These are phyloP conservation scores for Nibea albiflora DNA, from an alignment of 2,113 vertebrate genomes.

Conservation along the genomic window DNA sequence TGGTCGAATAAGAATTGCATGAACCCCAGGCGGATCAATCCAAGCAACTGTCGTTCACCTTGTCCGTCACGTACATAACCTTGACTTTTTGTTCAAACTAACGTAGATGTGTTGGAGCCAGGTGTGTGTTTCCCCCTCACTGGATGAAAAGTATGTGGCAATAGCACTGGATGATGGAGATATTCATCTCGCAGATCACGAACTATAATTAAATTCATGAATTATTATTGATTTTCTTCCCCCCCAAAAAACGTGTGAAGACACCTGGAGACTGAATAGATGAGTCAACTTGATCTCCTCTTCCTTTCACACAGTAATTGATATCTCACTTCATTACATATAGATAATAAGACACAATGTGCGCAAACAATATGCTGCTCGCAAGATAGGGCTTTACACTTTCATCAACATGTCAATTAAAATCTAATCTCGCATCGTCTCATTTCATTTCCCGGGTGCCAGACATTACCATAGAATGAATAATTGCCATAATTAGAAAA, in stretches of 20 bases:
- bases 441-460: conserved; percentile 47
- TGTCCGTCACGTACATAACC: conserved; percentile 58
- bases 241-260: not conserved
- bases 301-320: conserved; percentile 57
- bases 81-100: conserved; percentile 62
- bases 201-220: conserved; percentile 14
- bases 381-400: conserved; percentile 44
- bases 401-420: conserved; percentile 69
- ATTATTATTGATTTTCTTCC: conserved; percentile 14
- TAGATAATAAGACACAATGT: conserved; percentile 42
- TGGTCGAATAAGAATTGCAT: conserved; percentile 46
- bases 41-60: conserved; percentile 58
- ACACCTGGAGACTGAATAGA: conserved; percentile 22
- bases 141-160: conserved; percentile 6
- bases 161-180: conserved; percentile 20
- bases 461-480: conserved; percentile 43
- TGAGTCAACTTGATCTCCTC: conserved; percentile 15
- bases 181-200: conserved; percentile 23
- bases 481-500: conserved; percentile 28
- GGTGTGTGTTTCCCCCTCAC: conserved; percentile 4
- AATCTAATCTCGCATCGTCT: conserved; percentile 54
- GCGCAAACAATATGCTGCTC: conserved; percentile 49
- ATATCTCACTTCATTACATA: conserved; percentile 50
- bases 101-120: conserved; percentile 33
- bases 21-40: conserved; percentile 27